Percentiles rank a stretch among this genome's conserved stretches.
These are phyloP conservation scores for Coracias cyanogaster DNA, from an alignment of 2,797 vertebrate genomes.

Conservation along the genomic window DNA sequence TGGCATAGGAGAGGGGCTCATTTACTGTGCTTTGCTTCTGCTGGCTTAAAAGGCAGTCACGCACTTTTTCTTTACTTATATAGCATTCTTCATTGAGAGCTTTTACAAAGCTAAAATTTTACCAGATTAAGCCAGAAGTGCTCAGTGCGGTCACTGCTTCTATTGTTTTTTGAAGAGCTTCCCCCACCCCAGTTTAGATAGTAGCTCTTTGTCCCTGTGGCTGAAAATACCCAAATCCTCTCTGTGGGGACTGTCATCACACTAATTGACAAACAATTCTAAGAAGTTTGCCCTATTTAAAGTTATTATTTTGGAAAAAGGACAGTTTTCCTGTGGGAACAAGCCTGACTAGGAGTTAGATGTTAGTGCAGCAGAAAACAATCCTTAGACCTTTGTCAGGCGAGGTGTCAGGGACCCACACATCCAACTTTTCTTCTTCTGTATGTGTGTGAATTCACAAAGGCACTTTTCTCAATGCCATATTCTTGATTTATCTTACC, in stretches of 20 bases:
- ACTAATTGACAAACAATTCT: neutral
- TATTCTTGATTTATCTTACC: neutral
- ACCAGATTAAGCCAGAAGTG: neutral
- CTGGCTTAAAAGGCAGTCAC: neutral
- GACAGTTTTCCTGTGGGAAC: neutral
- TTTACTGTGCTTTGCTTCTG: neutral
- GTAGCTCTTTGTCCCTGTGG: neutral
- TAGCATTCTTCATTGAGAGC: too few relatives aligned
- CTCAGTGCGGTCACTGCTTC: neutral
- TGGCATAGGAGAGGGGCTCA: accelerated
- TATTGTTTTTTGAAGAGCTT: neutral
- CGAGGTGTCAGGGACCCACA: neutral
- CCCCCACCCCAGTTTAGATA: neutral
- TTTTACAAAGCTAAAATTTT: neutral
- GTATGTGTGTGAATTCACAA: neutral
- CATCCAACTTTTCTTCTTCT: neutral
- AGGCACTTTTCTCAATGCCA: neutral
- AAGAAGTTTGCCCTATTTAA: neutral
- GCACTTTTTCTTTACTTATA: neutral
- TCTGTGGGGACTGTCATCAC: neutral
- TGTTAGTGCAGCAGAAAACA: neutral
- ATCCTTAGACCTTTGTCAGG: neutral
- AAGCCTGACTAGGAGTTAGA: neutral
- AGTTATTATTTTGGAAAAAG: neutral
- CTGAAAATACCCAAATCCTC: neutral